Evolutionary conservation across 92 coral and sea anemone species (phyloP), one percentile per base, ranked within the genome.

Genomic region (Epizoanthus stellaris): DNA sequence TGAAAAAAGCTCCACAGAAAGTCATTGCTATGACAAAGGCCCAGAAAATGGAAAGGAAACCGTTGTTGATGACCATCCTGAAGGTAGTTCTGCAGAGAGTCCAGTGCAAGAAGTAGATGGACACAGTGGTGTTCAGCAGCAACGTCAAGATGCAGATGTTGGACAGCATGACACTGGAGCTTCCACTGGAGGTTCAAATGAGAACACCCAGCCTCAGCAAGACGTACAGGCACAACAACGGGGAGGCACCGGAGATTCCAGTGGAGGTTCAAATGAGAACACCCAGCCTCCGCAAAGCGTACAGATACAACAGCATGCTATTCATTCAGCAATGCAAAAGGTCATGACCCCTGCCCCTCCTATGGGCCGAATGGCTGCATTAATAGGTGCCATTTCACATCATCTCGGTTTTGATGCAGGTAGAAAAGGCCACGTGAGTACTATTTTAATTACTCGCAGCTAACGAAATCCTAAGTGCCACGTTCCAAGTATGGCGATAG

Each of bases 331-430:
- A 14, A 64, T 53, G 25, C 20, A 54, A 21, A 54, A 9, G 66
- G 80, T 54, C 17, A 75, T 75, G 80, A 15, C 10, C 23, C 66
- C 80, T 53, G 66, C 80, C 11, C 39, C 59, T 52, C 7, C 25
- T 11, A 73, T 19, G 77, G n/a, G 77, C 43, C 59, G 40, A 52
- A 19, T 47, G 77, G 77, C 25, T n/a, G 59, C 61, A 45, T 21
- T 73, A 3, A 73, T n/a, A 52, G 40, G 38, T 73, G 4, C 45
- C 6, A 9, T 73, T 10, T 2, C 38, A 0, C 5, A 16, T 9
- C 38, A 73, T 49, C 77, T 73, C 4, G 53, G 53, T 3, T 47
- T 47, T 30, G 47, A 36, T 73, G 38, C 4, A 14, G 23, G 25
- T 19, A 73, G 38, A 16, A 45, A 73, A 21, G 8, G 14, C 59